These are phyloP conservation scores for Aphodius sticticus DNA, from an alignment of 2,888 invertebrate species.

Conservation along the genomic window DNA sequence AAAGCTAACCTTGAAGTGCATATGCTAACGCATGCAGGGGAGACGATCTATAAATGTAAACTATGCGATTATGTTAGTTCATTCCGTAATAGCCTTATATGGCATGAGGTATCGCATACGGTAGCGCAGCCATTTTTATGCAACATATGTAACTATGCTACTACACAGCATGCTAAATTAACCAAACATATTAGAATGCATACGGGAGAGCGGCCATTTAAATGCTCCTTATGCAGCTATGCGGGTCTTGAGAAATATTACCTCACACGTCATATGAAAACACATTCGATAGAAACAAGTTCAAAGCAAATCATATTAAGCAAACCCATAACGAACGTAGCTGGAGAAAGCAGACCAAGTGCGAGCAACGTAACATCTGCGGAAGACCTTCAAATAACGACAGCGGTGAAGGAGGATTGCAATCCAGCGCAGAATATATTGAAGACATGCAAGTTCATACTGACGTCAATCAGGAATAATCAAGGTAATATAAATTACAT, in stretches of 20 bases:
- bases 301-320: too few relatives aligned
- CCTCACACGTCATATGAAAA: slow-evolving; percentile 47
- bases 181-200: slow-evolving; percentile 40
- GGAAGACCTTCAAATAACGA: too few relatives aligned
- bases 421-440: too few relatives aligned
- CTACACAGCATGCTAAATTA: neutral
- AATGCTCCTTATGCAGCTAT: slow-evolving; percentile 47
- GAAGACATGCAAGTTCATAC: too few relatives aligned
- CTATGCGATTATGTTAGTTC: neutral
- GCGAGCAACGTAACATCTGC: too few relatives aligned
- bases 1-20: neutral
- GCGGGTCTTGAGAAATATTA: slow-evolving; percentile 50
- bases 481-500: too few relatives aligned
- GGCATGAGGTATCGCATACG: neutral
- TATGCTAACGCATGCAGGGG: neutral
- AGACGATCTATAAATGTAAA: neutral
- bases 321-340: too few relatives aligned
- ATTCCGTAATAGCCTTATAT: neutral
- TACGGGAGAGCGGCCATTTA: slow-evolving; percentile 49
- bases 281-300: slow-evolving; percentile 40
- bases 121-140: neutral
- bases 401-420: too few relatives aligned
- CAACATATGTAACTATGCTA: neutral
- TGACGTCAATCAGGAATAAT: too few relatives aligned
- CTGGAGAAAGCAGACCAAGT: too few relatives aligned